phyloP scores from a whole-genome alignment of 1,140 invertebrate genomes.

The Drosophila mayri region DNA sequence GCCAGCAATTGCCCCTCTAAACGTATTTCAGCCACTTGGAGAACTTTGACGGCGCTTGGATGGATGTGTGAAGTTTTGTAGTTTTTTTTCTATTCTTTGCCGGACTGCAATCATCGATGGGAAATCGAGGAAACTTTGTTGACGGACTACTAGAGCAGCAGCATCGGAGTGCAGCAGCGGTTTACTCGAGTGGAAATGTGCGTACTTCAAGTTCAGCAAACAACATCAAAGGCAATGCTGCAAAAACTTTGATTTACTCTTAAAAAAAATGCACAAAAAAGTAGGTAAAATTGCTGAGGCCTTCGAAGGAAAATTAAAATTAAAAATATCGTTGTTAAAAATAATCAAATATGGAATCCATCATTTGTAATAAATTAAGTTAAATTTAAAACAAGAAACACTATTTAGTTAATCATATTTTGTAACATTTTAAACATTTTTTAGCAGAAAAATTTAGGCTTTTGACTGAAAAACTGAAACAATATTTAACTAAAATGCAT shows the following conservation, averaged over 20 bases:
- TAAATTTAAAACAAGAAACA: too few relatives aligned
- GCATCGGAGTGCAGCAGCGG: neutral
- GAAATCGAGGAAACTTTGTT: conserved; percentile 41
- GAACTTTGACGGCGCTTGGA: conserved; percentile 52
- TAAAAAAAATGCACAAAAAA: neutral
- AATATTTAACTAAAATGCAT: too few relatives aligned
- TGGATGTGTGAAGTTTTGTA: conserved; percentile 47
- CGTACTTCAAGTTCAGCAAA: conserved; percentile 41
- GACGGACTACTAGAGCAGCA: neutral
- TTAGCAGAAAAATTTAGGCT: too few relatives aligned
- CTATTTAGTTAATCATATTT: too few relatives aligned
- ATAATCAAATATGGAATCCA: too few relatives aligned
- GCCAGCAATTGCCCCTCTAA: conserved; percentile 1
- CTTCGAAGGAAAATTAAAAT: neutral
- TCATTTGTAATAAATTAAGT: too few relatives aligned
- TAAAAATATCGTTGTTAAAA: too few relatives aligned
- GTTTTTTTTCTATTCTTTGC: conserved; percentile 29
- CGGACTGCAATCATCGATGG: conserved; percentile 48
- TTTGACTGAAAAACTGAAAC: too few relatives aligned
- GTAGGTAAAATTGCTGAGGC: neutral
- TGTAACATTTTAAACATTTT: too few relatives aligned
- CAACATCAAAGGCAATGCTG: conserved; percentile 33
- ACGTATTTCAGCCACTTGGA: conserved; percentile 34
- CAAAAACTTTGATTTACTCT: conserved; percentile 22
- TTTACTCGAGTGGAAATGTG: conserved; percentile 31